Percentiles rank a stretch among this genome's conserved stretches.
phyloP scores from a whole-genome alignment of 2,797 vertebrate genomes.

The Ambastaia sidthimunki region DNA sequence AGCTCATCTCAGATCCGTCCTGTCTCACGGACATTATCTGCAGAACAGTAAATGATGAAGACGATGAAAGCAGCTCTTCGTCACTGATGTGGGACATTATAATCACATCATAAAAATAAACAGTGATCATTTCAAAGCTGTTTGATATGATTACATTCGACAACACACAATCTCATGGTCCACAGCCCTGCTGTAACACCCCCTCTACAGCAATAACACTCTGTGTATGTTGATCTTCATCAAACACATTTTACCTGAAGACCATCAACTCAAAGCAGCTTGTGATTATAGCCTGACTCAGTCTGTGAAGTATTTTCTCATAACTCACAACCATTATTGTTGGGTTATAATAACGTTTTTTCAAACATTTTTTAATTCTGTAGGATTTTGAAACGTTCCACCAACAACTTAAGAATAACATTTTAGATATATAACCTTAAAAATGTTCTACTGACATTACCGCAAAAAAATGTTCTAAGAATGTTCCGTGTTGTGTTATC shows the following conservation, averaged over 20 bases:
- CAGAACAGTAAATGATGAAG: constrained; percentile 1
- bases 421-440: no score
- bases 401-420: no score
- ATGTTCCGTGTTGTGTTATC: no score
- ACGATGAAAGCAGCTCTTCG: not conserved
- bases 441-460: no score
- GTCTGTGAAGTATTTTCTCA: not conserved
- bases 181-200: constrained; percentile 15
- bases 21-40: not conserved
- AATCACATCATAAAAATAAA: constrained; percentile 9
- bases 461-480: no score
- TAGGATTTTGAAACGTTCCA: no score
- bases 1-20: not conserved
- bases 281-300: constrained; percentile 16
- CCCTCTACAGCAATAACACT: not conserved
- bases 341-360: no score
- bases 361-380: no score
- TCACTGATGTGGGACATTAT: constrained; percentile 6
- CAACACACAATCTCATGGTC: constrained; percentile 40
- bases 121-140: constrained; percentile 16
- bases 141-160: constrained; percentile 11
- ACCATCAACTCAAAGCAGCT: constrained; percentile 21
- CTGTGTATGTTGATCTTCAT: not conserved
- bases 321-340: not conserved
- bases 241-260: constrained; percentile 32